phyloP scores from a whole-genome alignment of 2,113 vertebrate genomes.

The Leiothrix lutea region DNA sequence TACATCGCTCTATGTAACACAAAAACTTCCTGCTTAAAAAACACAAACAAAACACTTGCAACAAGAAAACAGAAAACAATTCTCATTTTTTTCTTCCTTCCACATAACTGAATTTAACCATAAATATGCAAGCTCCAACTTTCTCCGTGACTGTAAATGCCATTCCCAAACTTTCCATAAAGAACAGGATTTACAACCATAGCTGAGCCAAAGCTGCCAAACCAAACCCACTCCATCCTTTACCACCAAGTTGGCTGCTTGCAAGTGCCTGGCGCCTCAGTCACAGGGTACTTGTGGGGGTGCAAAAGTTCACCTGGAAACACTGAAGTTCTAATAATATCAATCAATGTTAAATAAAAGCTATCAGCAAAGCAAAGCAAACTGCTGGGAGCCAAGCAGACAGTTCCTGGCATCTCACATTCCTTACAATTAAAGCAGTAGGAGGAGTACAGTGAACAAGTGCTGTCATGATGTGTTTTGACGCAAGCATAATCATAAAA shows the following conservation, averaged over 20 bases:
- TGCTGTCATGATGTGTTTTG: constrained; percentile 31
- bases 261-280: neutral
- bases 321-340: neutral
- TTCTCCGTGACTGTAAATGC: neutral
- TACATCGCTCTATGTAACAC: neutral
- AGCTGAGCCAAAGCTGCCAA: neutral
- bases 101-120: neutral
- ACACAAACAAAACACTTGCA: constrained; percentile 7
- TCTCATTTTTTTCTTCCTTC: neutral
- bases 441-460: constrained; percentile 25
- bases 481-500: constrained; percentile 14
- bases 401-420: neutral
- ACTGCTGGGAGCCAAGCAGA: neutral
- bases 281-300: neutral
- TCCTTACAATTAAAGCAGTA: neutral
- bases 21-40: constrained; percentile 14
- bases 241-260: neutral
- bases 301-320: neutral
- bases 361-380: neutral
- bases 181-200: neutral
- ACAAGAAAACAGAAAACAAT: neutral
- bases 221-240: neutral
- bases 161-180: neutral
- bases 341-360: neutral
- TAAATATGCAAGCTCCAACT: neutral